Evolutionary conservation across 2,888 invertebrate species (phyloP), one percentile per base, ranked within the genome.

Genomic region (Eupithecia dodoneata): DNA sequence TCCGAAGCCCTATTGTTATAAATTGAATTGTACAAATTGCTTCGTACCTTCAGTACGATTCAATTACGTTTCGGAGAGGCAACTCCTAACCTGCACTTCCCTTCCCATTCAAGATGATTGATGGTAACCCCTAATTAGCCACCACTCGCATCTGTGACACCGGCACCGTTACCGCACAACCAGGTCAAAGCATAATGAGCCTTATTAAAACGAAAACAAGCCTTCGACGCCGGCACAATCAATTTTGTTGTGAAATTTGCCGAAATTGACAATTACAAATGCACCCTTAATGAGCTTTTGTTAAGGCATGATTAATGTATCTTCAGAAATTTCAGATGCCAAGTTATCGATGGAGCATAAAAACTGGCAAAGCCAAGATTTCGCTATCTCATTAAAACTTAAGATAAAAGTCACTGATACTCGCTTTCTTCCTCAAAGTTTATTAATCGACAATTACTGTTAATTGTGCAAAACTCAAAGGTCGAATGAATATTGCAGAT

Each of bases 201-300:
- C 86, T 88, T 89, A 88, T 83, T 81, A 80, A 79, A 82, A 80
- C 78, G 4, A 76, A 41, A 77, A 85, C 86, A 89, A 88, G 86
- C 84, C 83, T 81, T 79, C 82, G 80, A 67, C 81, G 83, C 83
- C 83, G 80, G 83, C 83, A 78, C 83, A 82, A 85, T 84, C 85
- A 86, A 82, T 79, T 82, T 79, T 79, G 80, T 81, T 81, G 83
- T 84, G 63, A 85, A 87, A 87, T 86, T 82, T 87, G 87, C 89
- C 89, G 85, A 93, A 92, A 91, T 89, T 91, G 93, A 92, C 92
- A 92, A 93, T 92, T 91, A 93, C 91, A 92, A 93, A 93, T 93
- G 90, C 89, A 90, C 85, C 89, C 88, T 89, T 94, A 94, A 94
- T 93, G 93, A 93, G 92, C 87, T 90, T 87, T 92, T 91, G 90